These are phyloP conservation scores for Zosterops japonicus DNA, from an alignment of 2,113 vertebrate genomes.

Conservation along the genomic window DNA sequence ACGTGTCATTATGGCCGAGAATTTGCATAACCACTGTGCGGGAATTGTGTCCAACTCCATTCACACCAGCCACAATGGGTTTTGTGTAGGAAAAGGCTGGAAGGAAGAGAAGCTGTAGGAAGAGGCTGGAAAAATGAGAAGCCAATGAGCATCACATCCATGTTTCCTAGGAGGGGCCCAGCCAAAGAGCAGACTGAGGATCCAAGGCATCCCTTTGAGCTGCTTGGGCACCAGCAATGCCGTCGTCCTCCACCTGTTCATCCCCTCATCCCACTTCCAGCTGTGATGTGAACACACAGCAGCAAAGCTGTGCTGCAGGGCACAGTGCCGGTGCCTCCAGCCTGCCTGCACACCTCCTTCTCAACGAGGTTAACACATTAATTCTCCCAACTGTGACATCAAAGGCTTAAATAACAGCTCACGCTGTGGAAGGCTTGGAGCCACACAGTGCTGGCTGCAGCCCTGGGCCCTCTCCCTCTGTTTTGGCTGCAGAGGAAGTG, in stretches of 20 bases:
- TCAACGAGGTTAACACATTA: not conserved
- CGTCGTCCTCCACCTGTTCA: rapidly evolving
- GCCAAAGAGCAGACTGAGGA: not conserved
- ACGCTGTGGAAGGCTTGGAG: not conserved
- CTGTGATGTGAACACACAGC: not conserved
- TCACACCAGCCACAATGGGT: not conserved
- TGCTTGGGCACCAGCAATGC: not conserved
- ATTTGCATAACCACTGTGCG: not conserved
- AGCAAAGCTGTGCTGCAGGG: not conserved
- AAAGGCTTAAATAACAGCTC: not conserved
- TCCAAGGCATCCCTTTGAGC: not conserved
- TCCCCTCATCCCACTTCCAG: not conserved
- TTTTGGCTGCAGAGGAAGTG: rapidly evolving
- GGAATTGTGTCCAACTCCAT: conserved; percentile 15
- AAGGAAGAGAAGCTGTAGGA: not conserved
- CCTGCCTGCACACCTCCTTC: not conserved
- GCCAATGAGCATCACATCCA: not conserved
- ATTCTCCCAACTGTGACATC: conserved; percentile 4
- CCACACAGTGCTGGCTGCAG: rapidly evolving
- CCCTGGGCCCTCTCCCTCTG: not conserved
- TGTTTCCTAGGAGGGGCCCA: not conserved
- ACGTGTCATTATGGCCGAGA: not conserved
- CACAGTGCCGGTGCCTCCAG: not conserved
- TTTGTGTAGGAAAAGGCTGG: not conserved
- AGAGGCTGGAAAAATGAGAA: not conserved